Base-by-base conservation (phyloP, 2,113 vertebrate species). In the Leuciscus idus region DNA sequence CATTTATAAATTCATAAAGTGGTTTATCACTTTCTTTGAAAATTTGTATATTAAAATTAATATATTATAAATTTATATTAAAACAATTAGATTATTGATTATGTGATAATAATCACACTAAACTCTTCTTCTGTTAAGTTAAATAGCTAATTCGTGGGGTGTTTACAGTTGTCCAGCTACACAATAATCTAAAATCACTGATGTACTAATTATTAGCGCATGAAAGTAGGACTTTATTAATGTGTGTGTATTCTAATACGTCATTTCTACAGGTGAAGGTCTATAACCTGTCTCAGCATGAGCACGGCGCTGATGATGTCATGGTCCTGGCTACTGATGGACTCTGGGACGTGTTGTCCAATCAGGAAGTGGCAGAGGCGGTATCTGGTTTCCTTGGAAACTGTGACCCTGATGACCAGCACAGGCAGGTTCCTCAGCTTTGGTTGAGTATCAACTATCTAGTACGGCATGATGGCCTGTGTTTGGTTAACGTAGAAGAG, bases 321-420 rank as follows among this genome's bases (percentile, higher is more conserved):
- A 93, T 99, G 83, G 96, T 99, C 86, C 89, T 99, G 90, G 98
- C 97, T 88, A 99, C 98, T 0, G 98, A 99, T 13, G 98, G 98
- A 43, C 97, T 99, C 88, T 99, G 98, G 98, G 98, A 99, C 84
- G 98, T 99, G 64, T 94, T 99, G 80, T 96, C 96, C 79, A 99
- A 97, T 92, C 96, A 98, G 95, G 98, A 99, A 95, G 98, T 98
- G 70, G 95, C 96, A 8, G 98, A 98, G 92, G 96, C 96, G 0
- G 90, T 99, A 89, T 95, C 96, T 88, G 95, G 95, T 90, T 99
- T 98, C 93, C 96, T 99, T 92, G 95, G 96, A 68, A 98, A 99
- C 94, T 99, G 98, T 92, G 97, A 98, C 89, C 97, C 97, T 0
- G 98, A 98, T 89, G 98, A 99, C 91, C 97, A 96, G 89, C 96